Conservation (phyloP, 2,888 invertebrate genomes). For the Hedychridium roseum region DNA sequence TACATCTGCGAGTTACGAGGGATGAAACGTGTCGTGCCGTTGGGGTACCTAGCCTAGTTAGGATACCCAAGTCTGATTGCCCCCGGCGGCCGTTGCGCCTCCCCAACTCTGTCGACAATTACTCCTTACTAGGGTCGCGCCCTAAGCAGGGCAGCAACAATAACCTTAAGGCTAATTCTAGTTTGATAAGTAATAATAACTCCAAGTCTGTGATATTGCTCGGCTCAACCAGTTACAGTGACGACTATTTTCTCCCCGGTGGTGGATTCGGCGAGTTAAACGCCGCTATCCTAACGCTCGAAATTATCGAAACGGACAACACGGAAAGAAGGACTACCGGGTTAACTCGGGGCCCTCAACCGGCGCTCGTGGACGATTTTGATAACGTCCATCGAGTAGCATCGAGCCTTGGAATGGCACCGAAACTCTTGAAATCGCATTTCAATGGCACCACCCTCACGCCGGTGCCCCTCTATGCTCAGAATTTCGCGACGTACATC, state of each 20-base stretch:
- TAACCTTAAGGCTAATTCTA: constrained; percentile 63
- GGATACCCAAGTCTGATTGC: constrained; percentile 65
- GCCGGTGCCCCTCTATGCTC: constrained; percentile 39
- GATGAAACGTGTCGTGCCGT: constrained; percentile 52
- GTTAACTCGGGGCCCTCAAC: constrained; percentile 22
- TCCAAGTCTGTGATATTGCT: constrained; percentile 65
- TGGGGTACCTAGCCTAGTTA: constrained; percentile 65
- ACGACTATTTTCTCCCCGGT: constrained; percentile 54
- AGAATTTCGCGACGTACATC: constrained; percentile 45
- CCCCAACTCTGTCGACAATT: constrained; percentile 61
- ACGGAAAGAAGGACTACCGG: constrained; percentile 30
- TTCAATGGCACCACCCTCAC: constrained; percentile 23
- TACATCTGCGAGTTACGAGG: constrained; percentile 57
- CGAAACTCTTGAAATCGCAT: constrained; percentile 25
- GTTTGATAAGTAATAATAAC: constrained; percentile 61
- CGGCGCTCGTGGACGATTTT: constrained; percentile 11
- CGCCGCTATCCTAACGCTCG: constrained; percentile 31
- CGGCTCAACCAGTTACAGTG: constrained; percentile 62
- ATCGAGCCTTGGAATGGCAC: constrained; percentile 18
- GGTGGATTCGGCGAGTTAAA: constrained; percentile 36
- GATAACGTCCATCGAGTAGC: constrained; percentile 9
- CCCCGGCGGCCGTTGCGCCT: constrained; percentile 58
- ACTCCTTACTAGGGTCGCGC: constrained; percentile 62
- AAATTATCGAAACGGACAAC: constrained; percentile 22
- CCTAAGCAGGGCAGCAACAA: constrained; percentile 60